Evolutionary conservation across 2,797 vertebrate genomes (phyloP).

Genomic region (Phalanger gymnotis): DNA sequence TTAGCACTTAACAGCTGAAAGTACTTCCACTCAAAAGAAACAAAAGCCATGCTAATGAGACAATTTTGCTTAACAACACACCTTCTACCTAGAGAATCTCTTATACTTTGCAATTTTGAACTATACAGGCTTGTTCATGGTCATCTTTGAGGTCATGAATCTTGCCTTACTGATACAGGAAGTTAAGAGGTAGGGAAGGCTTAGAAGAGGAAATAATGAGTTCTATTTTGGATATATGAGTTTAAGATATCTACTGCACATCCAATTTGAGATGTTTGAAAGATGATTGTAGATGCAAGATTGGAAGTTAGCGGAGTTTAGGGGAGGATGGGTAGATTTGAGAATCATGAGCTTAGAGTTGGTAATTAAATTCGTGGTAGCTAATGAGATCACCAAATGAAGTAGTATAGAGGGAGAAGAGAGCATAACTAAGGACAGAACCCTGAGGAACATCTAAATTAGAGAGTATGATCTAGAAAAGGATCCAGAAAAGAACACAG

Average conservation of each 20-base stretch:
- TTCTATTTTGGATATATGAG: neutral
- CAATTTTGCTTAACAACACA: too few relatives aligned
- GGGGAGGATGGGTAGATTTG: neutral
- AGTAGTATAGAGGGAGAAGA: neutral
- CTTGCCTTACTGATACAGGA: too few relatives aligned
- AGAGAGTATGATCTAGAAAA: neutral
- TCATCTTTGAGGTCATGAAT: too few relatives aligned
- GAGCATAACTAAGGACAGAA: neutral
- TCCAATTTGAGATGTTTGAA: neutral
- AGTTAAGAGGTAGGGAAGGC: neutral
- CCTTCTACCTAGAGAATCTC: too few relatives aligned
- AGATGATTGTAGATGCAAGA: neutral
- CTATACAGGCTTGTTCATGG: too few relatives aligned
- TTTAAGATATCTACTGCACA: neutral
- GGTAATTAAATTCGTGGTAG: neutral
- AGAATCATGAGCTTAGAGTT: neutral
- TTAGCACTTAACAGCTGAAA: too few relatives aligned
- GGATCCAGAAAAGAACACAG: neutral
- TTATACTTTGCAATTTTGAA: too few relatives aligned
- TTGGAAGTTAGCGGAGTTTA: neutral
- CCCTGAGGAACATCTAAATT: neutral
- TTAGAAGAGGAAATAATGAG: neutral
- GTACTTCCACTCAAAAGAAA: too few relatives aligned
- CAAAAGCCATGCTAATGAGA: too few relatives aligned
- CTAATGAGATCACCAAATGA: neutral